Evolutionary conservation across 2,113 vertebrate species (phyloP), one percentile per base, ranked within the genome.

Genomic region (Hepsetus odoe): DNA sequence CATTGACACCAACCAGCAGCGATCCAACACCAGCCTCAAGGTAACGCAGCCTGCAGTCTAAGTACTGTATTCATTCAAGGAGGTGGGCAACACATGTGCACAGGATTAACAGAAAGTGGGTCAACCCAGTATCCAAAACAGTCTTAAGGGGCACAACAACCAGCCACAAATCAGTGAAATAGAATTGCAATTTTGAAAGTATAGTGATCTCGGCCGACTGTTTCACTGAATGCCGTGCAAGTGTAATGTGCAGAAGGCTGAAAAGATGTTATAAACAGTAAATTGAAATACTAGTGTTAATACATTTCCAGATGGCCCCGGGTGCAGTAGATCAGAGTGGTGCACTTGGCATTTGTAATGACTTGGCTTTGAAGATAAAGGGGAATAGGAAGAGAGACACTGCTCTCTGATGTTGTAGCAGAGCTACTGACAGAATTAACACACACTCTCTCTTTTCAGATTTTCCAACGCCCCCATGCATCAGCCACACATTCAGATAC

Each of bases 21-120:
- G 93, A 79, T 96, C 96, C 92, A 95, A 94, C 91, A 90, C 96
- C 86, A 95, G 92, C 90, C 95, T 97, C 89, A 97, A 98, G 96
- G 97, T 99, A 92, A 18, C 22, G 49, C 13, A 35, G 46, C 12
- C 30, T 78, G 20, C 33, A 62, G 2, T 1, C 42, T 44, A 2
- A 49, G 44, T 46, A 3, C 44, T 16, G 14, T 16, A 46, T 46
- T 12, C 44, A 46, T 16, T n/a, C 44, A 16, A 5, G 13, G 5
- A 46, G 16, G n/a, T 20, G 16, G 30, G n/a, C 33, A 10, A n/a
- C 8, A 40, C n/a, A 46, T 18, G 32, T 18, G 2, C 32, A 22
- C 30, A 32, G 49, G 44, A 18, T 49, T n/a, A 3, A 16, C 22
- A 16, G 4, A 11, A 26, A 14, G 14, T 7, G 5, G 35, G 46